phyloP scores from a whole-genome alignment of 2,113 vertebrate genomes.

The Nothocercus julius region DNA sequence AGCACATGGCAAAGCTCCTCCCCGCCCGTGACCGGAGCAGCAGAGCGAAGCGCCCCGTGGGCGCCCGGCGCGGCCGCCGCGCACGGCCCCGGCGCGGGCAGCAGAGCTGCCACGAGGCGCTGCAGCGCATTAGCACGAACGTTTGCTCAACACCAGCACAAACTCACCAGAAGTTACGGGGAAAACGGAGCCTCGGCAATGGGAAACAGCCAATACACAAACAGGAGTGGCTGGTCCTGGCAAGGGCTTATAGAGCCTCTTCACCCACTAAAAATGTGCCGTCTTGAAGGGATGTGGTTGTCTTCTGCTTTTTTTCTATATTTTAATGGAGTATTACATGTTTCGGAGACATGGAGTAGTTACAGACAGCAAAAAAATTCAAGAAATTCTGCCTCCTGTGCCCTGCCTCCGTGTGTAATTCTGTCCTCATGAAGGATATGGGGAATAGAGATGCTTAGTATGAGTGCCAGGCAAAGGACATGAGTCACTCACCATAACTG shows the following conservation, averaged over 20 bases:
- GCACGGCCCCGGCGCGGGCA: not conserved
- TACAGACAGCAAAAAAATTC: not conserved
- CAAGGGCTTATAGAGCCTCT: not conserved
- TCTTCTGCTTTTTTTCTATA: not conserved
- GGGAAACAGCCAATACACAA: not conserved
- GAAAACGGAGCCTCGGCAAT: not conserved
- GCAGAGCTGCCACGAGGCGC: not conserved
- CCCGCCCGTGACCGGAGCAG: not conserved
- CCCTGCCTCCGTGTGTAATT: not conserved
- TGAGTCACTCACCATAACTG: not conserved
- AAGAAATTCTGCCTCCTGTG: not conserved
- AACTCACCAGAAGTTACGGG: not conserved
- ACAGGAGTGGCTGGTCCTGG: not conserved
- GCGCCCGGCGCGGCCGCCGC: no score
- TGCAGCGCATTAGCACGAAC: not conserved
- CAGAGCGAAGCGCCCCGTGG: not conserved
- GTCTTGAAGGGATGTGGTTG: not conserved
- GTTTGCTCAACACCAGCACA: fast-evolving
- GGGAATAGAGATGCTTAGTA: not conserved
- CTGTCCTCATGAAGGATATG: fast-evolving
- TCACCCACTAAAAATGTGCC: not conserved
- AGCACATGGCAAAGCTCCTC: not conserved
- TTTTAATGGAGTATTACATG: not conserved
- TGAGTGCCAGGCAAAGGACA: not conserved
- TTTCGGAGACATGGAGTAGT: not conserved